Base-by-base conservation (phyloP, 2,113 vertebrate species). In the Megalops atlanticus region DNA sequence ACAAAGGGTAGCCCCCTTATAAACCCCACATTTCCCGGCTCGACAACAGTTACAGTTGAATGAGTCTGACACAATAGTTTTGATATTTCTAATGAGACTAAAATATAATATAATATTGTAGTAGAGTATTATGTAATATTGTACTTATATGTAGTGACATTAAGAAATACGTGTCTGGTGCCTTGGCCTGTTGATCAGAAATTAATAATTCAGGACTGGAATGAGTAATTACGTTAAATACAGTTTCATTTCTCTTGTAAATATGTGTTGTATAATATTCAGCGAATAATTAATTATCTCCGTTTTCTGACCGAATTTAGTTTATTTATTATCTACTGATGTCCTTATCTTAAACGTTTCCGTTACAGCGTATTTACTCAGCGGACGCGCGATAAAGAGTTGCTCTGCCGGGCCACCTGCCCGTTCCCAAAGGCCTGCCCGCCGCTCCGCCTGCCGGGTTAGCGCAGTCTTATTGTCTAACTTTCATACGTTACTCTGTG, bases 1-100 rank as follows among this genome's bases (percentile, higher is more conserved):
- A n/a, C n/a, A n/a, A n/a, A n/a, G n/a, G n/a, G 49, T 72, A 88
- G 31, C 43, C 5, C 12, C 14, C 14, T 45, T 45, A 10, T 45
- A 45, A 45, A 45, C 14, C 7, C 14, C 43, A 14, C 43, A 45
- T 45, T 45, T 6, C 43, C 43, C 14, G 43, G 7, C 14, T 10
- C 6, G 43, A 14, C 14, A n/a, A 45, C 14, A 45, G 43, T 45
- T 49, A 24, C 49, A 54, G 49, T 6, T 24, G 49, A 54, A 6
- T 54, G 24, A 21, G 2, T 54, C 49, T 54, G 24, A 2, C 16
- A 21, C 7, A 54, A 54, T 7, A 54, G 24, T 54, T 54, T 7
- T 24, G 49, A 54, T 21, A 54, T 54, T 21, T 54, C 18, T 54
- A 21, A 16, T 24, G 49, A 54, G 24, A 21, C 18, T 6, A 21